phyloP scores from a whole-genome alignment of 1,140 invertebrate genomes.

The Rhagoletis pomonella region DNA sequence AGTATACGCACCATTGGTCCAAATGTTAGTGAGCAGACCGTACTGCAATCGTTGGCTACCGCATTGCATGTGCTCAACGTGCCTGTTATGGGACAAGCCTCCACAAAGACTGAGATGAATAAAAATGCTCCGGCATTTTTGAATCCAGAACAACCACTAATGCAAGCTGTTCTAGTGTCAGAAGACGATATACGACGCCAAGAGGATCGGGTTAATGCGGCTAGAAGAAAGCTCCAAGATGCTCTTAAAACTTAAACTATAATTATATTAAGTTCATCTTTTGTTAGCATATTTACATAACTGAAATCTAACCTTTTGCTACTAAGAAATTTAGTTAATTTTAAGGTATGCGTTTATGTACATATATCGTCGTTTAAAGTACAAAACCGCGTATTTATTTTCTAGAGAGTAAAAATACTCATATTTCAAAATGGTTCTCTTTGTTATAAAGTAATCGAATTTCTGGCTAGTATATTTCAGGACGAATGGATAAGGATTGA shows the following conservation, averaged over 20 bases:
- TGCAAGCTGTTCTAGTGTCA: conserved; percentile 90
- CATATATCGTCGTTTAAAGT: no score
- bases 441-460: no score
- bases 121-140: conserved; percentile 96
- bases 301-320: not conserved
- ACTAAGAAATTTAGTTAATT: not conserved
- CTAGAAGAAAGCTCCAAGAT: conserved; percentile 89
- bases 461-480: no score
- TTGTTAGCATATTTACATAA: not conserved
- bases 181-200: conserved; percentile 95
- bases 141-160: conserved; percentile 96
- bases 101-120: conserved; percentile 86
- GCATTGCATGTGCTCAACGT: conserved; percentile 87
- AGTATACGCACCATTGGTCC: conserved; percentile 93
- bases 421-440: no score
- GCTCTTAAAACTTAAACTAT: conserved; percentile 76
- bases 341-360: not conserved
- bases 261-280: not conserved
- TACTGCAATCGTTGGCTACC: conserved; percentile 92
- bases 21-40: conserved; percentile 92
- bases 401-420: no score
- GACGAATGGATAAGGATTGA: no score
- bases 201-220: conserved; percentile 90
- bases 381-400: no score
- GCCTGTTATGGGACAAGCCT: conserved; percentile 93